Base-by-base conservation (phyloP, 2,888 invertebrate species). In the Euproctis similis region DNA sequence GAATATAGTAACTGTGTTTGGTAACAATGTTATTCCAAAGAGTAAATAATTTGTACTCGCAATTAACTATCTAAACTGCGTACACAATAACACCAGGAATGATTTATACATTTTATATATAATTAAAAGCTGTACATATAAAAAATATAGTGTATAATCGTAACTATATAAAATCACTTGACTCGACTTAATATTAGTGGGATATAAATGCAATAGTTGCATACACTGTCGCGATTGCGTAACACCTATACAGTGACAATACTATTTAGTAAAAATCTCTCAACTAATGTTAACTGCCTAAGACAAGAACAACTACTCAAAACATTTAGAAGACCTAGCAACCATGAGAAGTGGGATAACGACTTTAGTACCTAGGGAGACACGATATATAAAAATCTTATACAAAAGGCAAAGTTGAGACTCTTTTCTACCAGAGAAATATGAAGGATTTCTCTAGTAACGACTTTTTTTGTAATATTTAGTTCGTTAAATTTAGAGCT, bases 121-220 rank as follows among this genome's bases (percentile, higher is more conserved):
- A 56, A 72, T 70, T 72, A 71, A 80, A 77, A 68, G 74, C 77
- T 78, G 71, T 80, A 78, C 73, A 81, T 67, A 59, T 62, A 68
- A 62, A 69, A 58, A 66, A 57, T 53, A 63, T 52, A 48, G 42
- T 57, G 59, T 65, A 65, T 69, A 70, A 72, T 67, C 69, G 70
- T 78, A 78, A 73, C 74, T 78, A 74, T 72, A 75, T 67, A 75
- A 69, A 53, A 80, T 74, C 72, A 78, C 76, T 72, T 67, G 39
- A 53, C n/a, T n/a, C 49, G 54, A 61, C 75, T 71, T 71, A 74
- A 68, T 55, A 59, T 73, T 76, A 54, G 4, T 70, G 72, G n/a
- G n/a, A n/a, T 65, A 76, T 81, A 77, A 78, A 78, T 78, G 78
- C 77, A 77, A 71, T 66, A 71, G 73, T 69, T 59, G 59, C 63